A percentile compares a stretch with the other conserved stretches of the same genome.
These are phyloP conservation scores for Penaeus indicus DNA, from an alignment of 1,140 invertebrate species.

Conservation along the genomic window DNA sequence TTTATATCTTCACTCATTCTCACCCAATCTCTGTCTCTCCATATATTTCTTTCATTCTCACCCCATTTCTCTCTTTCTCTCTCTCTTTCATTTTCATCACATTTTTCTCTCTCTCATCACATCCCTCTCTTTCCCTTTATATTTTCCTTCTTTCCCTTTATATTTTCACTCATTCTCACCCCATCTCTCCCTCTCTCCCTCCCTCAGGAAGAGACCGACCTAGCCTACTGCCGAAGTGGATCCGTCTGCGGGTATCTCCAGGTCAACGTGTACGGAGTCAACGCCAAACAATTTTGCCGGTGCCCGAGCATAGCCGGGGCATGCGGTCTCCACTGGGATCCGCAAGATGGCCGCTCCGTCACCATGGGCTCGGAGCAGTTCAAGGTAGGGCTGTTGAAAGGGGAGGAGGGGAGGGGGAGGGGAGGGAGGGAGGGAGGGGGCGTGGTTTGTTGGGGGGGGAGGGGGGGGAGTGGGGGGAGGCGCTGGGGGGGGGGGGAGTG, in stretches of 20 bases:
- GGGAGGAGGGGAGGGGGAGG: not conserved
- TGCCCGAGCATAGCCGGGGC: conserved; percentile 66
- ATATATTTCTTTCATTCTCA: too few species aligned
- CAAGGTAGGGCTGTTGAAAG: conserved; percentile 68
- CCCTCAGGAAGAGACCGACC: conserved; percentile 40
- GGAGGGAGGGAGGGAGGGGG: not conserved
- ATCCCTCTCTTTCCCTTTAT: too few species aligned
- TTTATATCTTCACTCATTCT: too few species aligned
- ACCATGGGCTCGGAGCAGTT: conserved; percentile 71
- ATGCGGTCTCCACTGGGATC: conserved; percentile 70
- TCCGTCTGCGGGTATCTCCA: conserved; percentile 70
- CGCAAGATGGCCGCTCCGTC: conserved; percentile 69
- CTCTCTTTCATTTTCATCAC: too few species aligned
- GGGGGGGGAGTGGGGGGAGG: not conserved
- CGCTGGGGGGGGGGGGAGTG: not conserved
- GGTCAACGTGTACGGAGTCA: conserved; percentile 70
- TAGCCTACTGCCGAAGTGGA: conserved; percentile 67
- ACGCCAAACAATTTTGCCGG: conserved; percentile 68
- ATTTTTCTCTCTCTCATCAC: too few species aligned
- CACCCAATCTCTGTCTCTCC: too few species aligned
- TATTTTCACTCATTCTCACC: too few species aligned
- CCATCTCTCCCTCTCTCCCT: not conserved
- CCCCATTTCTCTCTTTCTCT: too few species aligned
- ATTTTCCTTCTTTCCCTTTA: too few species aligned
- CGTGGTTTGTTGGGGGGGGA: too few species aligned